phyloP scores from a whole-genome alignment of 1,140 invertebrate species.

The Micrasema longulum region DNA sequence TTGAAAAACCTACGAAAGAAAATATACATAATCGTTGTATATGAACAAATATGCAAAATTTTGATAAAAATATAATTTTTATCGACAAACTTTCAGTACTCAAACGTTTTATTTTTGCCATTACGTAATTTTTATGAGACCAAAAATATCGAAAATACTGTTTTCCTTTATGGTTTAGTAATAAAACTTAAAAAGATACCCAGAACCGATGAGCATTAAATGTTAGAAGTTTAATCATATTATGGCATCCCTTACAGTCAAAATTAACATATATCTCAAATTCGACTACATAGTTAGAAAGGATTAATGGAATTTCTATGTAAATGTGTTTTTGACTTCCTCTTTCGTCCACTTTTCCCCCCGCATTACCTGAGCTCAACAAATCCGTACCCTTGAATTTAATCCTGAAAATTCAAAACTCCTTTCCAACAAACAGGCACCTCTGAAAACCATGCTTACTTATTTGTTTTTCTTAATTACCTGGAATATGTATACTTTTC shows the following conservation, averaged over 20 bases:
- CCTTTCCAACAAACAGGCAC: not conserved
- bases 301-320: constrained; percentile 39
- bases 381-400: constrained; percentile 7
- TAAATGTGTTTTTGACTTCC: constrained; percentile 39
- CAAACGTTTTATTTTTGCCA: no score
- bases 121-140: no score
- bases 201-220: not conserved
- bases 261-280: constrained; percentile 24
- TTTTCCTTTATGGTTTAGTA: not conserved
- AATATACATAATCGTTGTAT: no score
- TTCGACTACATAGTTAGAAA: constrained; percentile 35
- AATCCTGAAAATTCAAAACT: not conserved
- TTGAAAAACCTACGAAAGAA: no score
- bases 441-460: no score
- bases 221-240: not conserved
- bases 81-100: no score
- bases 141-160: no score
- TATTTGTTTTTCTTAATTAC: no score
- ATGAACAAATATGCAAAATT: no score
- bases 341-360: constrained; percentile 21
- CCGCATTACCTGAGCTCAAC: constrained; percentile 2
- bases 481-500: no score
- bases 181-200: not conserved
- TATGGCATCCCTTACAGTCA: constrained; percentile 8
- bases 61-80: no score